Base-by-base conservation (phyloP, 2,113 vertebrate species). In the Bubo scandiacus region DNA sequence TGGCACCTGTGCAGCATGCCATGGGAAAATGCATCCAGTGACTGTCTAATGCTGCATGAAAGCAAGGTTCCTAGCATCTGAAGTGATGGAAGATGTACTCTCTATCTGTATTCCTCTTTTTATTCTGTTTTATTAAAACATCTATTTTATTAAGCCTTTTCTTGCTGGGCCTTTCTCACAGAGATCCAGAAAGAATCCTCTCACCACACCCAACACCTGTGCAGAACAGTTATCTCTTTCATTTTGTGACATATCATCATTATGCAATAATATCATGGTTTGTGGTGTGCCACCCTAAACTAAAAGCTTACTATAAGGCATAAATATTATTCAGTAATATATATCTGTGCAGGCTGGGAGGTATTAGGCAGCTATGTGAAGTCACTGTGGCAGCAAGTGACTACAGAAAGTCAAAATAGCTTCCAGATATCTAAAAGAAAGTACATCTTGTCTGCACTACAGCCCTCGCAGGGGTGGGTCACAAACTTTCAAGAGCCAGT, bases 401-500 rank as follows among this genome's bases (percentile, higher is more conserved):
- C 29, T 61, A 32, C 23, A 51, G 18, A 29, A 63, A 88, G 6
- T 42, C 17, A 26, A 49, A 1, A 3, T 4, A 42, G 26, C 12
- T 66, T 81, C 32, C 45, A 85, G 27, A 12, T 51, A 21, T 6
- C 38, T 59, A 51, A 91, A 82, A n/a, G 2, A n/a, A 14, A 40
- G 15, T 13, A 63, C 7, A 25, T 21, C 15, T 78, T 52, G 6
- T 12, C 38, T n/a, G 15, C 18, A 47, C 29, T 47, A 70, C 32
- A 88, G 40, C 19, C 17, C 25, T 70, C 3, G 1, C 5, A 17
- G 66, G 0, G 2, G 2, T 16, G 10, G 3, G 8, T 9, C 22
- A 49, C 26, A 18, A 45, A 66, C 4, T 5, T 38, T 4, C 26
- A 32, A 70, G 23, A 70, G 59, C 17, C 23, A 5, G 6, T 57